Evolutionary conservation across 2,797 vertebrate species (phyloP).

Genomic region (Schizopygopsis malacanthus): DNA sequence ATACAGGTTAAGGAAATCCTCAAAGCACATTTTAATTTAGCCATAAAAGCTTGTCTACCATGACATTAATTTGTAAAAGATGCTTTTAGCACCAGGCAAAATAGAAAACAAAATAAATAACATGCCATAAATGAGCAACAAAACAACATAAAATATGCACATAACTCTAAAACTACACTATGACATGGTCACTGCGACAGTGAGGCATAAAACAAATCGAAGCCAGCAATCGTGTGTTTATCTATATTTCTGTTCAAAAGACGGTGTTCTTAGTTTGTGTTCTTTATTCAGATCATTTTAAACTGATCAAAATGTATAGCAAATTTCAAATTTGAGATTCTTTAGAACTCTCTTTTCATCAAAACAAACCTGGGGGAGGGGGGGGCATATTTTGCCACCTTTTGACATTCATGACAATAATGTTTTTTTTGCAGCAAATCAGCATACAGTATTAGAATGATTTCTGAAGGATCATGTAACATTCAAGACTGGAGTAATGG

Average conservation of each 20-base stretch:
- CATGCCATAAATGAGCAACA: conserved; percentile 62
- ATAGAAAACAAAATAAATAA: conserved; percentile 66
- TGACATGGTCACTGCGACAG: conserved; percentile 74
- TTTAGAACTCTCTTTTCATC: not conserved
- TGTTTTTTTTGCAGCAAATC: too few relatives aligned
- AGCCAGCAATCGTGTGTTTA: conserved; percentile 95
- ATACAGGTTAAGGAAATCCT: conserved; percentile 28
- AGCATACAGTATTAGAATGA: too few relatives aligned
- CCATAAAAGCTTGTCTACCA: conserved; percentile 80
- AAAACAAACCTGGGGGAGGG: not conserved
- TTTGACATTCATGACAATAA: too few relatives aligned
- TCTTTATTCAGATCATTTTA: not conserved
- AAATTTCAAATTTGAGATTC: not conserved
- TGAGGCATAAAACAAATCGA: conserved; percentile 69
- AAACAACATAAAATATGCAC: conserved; percentile 72
- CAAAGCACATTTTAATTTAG: conserved; percentile 24
- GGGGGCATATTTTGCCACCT: too few relatives aligned
- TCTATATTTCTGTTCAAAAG: conserved; percentile 54
- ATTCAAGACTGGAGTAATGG: too few relatives aligned
- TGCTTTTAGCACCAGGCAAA: conserved; percentile 68
- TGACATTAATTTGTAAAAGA: conserved; percentile 80
- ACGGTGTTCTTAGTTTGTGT: too few relatives aligned
- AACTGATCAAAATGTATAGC: not conserved
- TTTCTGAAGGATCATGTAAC: too few relatives aligned
- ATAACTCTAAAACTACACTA: conserved; percentile 74